Conservation (phyloP, 2,797 vertebrate species). For the Pseudomugil tenellus region DNA sequence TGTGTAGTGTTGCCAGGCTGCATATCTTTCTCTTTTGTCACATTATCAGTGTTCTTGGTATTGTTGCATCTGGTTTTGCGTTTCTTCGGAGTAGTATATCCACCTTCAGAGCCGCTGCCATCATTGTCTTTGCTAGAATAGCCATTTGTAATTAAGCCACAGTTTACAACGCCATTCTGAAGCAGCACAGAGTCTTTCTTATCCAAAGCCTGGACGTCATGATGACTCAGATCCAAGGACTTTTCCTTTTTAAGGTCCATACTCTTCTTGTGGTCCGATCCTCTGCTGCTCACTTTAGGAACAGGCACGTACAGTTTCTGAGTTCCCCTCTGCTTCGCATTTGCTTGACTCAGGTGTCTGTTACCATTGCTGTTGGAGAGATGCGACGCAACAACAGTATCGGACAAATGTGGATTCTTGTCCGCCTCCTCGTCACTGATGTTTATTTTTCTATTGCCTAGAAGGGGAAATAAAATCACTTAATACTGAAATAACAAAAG, state of each 20-base stretch:
- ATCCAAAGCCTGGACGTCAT: slow-evolving; percentile 67
- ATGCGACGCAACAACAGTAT: slow-evolving; percentile 79
- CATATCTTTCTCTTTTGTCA: slow-evolving; percentile 88
- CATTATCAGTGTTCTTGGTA: slow-evolving; percentile 88
- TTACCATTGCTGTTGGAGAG: slow-evolving; percentile 87
- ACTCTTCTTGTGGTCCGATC: slow-evolving; percentile 86
- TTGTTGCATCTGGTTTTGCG: slow-evolving; percentile 90
- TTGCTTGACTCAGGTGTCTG: slow-evolving; percentile 84
- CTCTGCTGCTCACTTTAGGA: slow-evolving; percentile 87
- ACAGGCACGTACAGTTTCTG: slow-evolving; percentile 83
- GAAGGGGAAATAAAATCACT: slow-evolving; percentile 68
- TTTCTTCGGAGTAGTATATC: slow-evolving; percentile 95
- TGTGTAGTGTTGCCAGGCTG: slow-evolving; percentile 82
- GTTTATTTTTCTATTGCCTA: slow-evolving; percentile 91
- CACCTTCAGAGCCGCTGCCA: slow-evolving; percentile 94
- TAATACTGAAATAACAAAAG: slow-evolving; percentile 31
- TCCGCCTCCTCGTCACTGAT: slow-evolving; percentile 85
- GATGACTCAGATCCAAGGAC: slow-evolving; percentile 68
- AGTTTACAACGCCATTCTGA: slow-evolving; percentile 91
- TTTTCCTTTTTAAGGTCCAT: slow-evolving; percentile 92
- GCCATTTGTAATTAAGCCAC: slow-evolving; percentile 92
- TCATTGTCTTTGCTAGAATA: slow-evolving; percentile 94
- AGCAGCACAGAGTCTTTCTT: slow-evolving; percentile 86
- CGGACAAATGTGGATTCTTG: slow-evolving; percentile 82
- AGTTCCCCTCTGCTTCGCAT: slow-evolving; percentile 82